Evolutionary conservation across 2,113 vertebrate genomes (phyloP).

Genomic region (Toxostoma redivivum): DNA sequence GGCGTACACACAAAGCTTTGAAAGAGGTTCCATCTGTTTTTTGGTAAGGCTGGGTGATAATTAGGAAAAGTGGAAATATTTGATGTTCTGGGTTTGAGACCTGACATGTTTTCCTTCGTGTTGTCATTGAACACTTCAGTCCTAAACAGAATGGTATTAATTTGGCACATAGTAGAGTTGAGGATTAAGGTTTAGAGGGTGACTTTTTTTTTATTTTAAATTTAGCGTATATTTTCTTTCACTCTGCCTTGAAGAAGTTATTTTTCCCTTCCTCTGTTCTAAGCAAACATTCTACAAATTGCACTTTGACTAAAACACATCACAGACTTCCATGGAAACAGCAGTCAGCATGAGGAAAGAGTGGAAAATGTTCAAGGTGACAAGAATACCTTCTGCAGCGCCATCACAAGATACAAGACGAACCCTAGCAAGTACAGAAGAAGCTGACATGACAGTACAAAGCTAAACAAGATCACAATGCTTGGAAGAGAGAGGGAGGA

Average conservation of each 20-base stretch:
- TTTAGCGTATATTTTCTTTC: not conserved
- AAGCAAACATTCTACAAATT: conserved; percentile 34
- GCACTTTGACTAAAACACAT: conserved; percentile 29
- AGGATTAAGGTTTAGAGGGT: not conserved
- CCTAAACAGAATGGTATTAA: not conserved
- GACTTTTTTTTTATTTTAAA: not conserved
- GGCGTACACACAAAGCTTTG: not conserved
- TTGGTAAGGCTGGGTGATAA: conserved; percentile 65
- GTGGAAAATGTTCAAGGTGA: conserved; percentile 14
- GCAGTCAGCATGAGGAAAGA: not conserved
- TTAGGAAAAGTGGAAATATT: conserved; percentile 63
- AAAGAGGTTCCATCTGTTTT: conserved; percentile 70
- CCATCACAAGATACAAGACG: not conserved
- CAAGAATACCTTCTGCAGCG: not conserved
- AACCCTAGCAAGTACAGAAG: not conserved
- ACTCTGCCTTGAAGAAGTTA: not conserved
- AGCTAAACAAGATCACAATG: not conserved
- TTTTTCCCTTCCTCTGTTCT: conserved; percentile 25
- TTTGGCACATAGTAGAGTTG: not conserved
- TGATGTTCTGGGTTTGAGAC: conserved; percentile 60
- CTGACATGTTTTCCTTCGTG: conserved; percentile 25
- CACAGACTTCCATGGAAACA: conserved; percentile 49
- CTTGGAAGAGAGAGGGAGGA: not conserved
- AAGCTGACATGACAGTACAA: not conserved
- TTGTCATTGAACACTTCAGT: conserved; percentile 38